phyloP scores from a whole-genome alignment of 2,888 invertebrate species.

The Leptopilina drosophilae region DNA sequence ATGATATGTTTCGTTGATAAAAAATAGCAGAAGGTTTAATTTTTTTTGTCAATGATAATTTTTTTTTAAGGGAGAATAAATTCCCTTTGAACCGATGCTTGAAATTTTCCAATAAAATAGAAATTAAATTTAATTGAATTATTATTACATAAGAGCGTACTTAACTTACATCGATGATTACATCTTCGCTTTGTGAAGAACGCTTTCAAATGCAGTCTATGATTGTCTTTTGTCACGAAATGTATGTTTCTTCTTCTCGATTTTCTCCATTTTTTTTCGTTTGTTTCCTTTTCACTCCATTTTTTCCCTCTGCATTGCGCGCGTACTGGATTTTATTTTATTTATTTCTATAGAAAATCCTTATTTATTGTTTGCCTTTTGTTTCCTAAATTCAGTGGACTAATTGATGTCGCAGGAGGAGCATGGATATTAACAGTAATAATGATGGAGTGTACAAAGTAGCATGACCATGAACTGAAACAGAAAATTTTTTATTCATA shows the following conservation, averaged over 20 bases:
- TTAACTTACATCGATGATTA: conserved; percentile 33
- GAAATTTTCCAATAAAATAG: background rate
- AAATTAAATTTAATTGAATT: conserved; percentile 24
- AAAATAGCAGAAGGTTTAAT: background rate
- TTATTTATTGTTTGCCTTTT: conserved; percentile 30
- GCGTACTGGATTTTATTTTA: background rate
- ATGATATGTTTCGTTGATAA: background rate
- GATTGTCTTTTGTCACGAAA: conserved; percentile 70
- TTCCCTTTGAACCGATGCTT: background rate
- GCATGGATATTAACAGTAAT: conserved; percentile 60
- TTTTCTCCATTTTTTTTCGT: conserved; percentile 29
- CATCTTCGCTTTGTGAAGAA: conserved; percentile 1
- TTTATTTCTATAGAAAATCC: conserved; percentile 41
- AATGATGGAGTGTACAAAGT: conserved; percentile 62
- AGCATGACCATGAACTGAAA: conserved; percentile 72
- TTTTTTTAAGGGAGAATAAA: background rate
- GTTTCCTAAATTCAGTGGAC: conserved; percentile 57
- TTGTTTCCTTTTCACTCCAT: conserved; percentile 40
- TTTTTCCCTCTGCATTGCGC: conserved; percentile 38
- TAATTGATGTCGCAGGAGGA: conserved; percentile 61
- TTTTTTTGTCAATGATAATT: background rate
- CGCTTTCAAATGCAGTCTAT: conserved; percentile 49
- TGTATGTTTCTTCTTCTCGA: conserved; percentile 46
- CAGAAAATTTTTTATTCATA: conserved; percentile 47
- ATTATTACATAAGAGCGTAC: conserved; percentile 7